Percentiles rank a stretch among this genome's conserved stretches.
Evolutionary conservation across 2,888 invertebrate genomes (phyloP).

Genomic region (Ectropis crepuscularia): DNA sequence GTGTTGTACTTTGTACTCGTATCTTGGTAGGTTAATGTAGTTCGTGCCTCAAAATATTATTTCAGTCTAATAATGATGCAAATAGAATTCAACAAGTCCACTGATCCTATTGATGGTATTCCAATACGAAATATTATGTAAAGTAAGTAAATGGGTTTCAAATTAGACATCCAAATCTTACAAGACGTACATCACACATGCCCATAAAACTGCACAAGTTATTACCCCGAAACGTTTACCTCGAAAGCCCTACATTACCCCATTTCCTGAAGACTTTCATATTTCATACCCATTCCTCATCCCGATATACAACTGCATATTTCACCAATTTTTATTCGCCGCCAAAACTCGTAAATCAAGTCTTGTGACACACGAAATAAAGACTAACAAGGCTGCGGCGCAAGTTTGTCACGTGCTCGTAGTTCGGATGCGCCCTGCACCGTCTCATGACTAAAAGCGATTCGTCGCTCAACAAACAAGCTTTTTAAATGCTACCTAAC

Average conservation of each 20-base stretch:
- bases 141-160: conserved; percentile 3
- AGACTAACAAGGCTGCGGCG: conserved; percentile 46
- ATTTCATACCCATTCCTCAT: conserved; percentile 58
- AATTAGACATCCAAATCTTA: conserved; percentile 28
- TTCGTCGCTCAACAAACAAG: conserved; percentile 83
- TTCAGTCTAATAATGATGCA: not conserved
- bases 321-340: conserved; percentile 44
- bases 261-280: conserved; percentile 58
- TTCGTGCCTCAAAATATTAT: not conserved
- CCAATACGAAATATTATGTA: not conserved
- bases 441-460: conserved; percentile 79
- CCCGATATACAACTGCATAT: conserved; percentile 48
- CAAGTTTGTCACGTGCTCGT: conserved; percentile 52
- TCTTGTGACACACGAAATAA: conserved; percentile 44
- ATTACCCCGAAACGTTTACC: conserved; percentile 35
- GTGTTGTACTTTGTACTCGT: too few species aligned
- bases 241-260: conserved; percentile 49
- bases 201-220: conserved; percentile 33
- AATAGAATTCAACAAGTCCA: not conserved
- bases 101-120: not conserved
- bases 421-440: conserved; percentile 69
- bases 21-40: too few species aligned
- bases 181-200: conserved; percentile 29
- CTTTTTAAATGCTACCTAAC: conserved; percentile 85
- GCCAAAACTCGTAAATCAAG: conserved; percentile 40